These are phyloP conservation scores for Apis laboriosa DNA, from an alignment of 1,140 invertebrate genomes.

Conservation along the genomic window DNA sequence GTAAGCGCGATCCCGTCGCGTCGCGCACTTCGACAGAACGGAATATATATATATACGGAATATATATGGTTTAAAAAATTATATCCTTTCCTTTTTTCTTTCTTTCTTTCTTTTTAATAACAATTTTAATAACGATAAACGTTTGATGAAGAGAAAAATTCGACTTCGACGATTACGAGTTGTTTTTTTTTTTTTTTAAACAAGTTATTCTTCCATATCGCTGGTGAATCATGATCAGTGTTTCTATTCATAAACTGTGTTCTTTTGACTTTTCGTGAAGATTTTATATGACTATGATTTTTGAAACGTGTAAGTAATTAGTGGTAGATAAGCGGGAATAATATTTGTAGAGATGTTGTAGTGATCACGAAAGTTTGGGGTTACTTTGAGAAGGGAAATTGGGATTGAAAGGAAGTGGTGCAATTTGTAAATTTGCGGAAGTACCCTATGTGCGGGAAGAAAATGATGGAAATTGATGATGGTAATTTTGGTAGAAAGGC, in stretches of 20 bases:
- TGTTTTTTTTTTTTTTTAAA: background rate
- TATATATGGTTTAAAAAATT: background rate
- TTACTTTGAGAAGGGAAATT: background rate
- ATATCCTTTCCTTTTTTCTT: no score
- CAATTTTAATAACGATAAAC: background rate
- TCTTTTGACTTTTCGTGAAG: background rate
- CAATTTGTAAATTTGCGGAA: background rate
- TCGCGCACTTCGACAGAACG: conserved; percentile 53
- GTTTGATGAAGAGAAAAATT: background rate
- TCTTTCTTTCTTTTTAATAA: background rate
- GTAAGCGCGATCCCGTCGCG: conserved; percentile 75
- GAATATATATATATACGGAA: no score
- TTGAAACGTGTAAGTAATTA: conserved; percentile 1
- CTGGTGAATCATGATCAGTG: background rate
- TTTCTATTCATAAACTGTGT: background rate
- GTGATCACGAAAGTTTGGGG: background rate
- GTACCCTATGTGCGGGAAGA: no score
- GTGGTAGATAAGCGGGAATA: background rate
- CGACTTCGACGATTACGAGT: no score
- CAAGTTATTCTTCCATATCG: background rate
- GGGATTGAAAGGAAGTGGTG: background rate
- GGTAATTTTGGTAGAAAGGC: background rate
- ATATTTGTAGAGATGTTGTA: background rate
- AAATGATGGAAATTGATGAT: background rate
- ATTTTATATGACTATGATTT: conserved; percentile 4